Base-by-base conservation (phyloP, 2,888 invertebrate species). In the Ochlodes sylvanus region DNA sequence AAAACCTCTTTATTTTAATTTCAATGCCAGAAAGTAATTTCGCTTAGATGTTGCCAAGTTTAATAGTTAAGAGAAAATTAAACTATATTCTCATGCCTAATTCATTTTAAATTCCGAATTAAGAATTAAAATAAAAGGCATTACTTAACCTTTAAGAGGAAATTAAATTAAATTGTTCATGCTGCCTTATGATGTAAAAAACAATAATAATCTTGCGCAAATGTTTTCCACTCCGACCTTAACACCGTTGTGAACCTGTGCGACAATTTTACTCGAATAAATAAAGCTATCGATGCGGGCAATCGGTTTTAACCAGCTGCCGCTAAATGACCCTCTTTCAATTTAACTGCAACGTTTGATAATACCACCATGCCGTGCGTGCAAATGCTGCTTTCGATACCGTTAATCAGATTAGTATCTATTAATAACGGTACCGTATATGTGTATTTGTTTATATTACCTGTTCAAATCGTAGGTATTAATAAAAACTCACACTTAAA, bases 271-370 rank as follows among this genome's bases (percentile, higher is more conserved):
- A 76, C 73, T 80, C 75, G 76, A 77, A 77, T 76, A 79, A 72
- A 74, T 71, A 79, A 77, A 85, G 79, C 78, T 82, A 84, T 76
- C 85, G 84, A 90, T 90, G 89, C 90, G 90, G 90, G 88, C 77
- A 81, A 79, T 86, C 82, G 78, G 77, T 81, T 81, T 83, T 72
- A 72, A 74, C 72, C 57, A 41, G 54, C 64, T 21, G 7, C 12
- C 57, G 57, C 44, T 56, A 56, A 15, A n/a, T 15, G 50, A 32
- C 62, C 27, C 66, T 61, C 19, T 34, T 61, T 27, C 41, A 54
- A 32, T 38, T 47, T 27, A 56, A 21, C 38, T 27, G 15, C 41
- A 58, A 66, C 41, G 12, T 34, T 12, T 32, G 65, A 58, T 65
- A 58, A 58, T 27, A 52, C 58, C 65, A 58, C 41, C 65, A 65